phyloP scores from a whole-genome alignment of 2,113 vertebrate species.

The Lophotis ruficrista region DNA sequence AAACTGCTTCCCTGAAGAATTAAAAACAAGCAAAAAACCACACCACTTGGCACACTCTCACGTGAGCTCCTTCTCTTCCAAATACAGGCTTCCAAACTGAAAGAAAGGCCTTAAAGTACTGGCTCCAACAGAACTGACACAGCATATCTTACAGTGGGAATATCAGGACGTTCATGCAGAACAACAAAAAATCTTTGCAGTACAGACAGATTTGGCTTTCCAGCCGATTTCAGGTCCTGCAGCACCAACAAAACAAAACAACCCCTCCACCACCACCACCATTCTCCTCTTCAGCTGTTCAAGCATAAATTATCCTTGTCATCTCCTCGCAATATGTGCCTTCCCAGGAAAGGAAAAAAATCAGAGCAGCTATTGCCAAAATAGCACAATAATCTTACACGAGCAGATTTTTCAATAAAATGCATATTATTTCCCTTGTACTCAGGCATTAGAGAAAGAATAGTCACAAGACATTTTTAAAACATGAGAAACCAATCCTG shows the following conservation, averaged over 20 bases:
- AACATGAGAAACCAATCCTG: constrained; percentile 8
- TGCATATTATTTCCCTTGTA: not conserved
- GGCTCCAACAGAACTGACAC: not conserved
- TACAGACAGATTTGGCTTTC: not conserved
- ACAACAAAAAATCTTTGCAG: not conserved
- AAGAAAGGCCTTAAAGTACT: not conserved
- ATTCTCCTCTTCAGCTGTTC: constrained; percentile 48
- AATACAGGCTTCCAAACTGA: not conserved
- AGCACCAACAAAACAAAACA: not conserved
- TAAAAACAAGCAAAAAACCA: constrained; percentile 18
- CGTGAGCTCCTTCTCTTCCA: not conserved
- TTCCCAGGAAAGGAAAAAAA: constrained; percentile 38
- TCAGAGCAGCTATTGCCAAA: constrained; percentile 26
- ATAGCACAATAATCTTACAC: not conserved
- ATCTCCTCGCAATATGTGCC: constrained; percentile 39
- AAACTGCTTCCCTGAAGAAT: not conserved
- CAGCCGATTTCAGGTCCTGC: not conserved
- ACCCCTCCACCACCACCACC: not conserved
- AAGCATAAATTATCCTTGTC: constrained; percentile 58
- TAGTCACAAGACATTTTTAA: constrained; percentile 29
- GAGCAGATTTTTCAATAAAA: constrained; percentile 17
- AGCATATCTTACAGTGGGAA: not conserved
- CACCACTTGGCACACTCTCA: not conserved
- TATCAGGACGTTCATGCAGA: not conserved
- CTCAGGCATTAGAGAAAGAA: not conserved